Percentiles rank a stretch among this genome's conserved stretches.
Conservation (phyloP, 2,888 invertebrate species). For the Polia nebulosa region DNA sequence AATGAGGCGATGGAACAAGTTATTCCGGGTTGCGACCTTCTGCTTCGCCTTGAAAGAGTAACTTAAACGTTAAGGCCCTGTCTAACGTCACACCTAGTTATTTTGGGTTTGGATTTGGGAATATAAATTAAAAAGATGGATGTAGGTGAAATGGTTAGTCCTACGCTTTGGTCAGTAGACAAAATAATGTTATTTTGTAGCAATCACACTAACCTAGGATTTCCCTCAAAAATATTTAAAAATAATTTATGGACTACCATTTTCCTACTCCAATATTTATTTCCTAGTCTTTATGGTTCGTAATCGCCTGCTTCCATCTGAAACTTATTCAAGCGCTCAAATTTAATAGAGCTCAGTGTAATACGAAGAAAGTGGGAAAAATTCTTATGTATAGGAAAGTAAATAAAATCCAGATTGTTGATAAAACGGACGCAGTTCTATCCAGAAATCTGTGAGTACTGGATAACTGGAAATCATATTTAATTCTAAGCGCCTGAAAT, state of each 20-base stretch:
- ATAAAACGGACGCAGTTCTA: slow-evolving; percentile 1
- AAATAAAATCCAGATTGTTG: slow-evolving; percentile 25
- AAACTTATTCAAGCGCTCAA: slow-evolving; percentile 55
- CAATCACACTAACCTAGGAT: slow-evolving; percentile 2
- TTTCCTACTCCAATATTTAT: slow-evolving; percentile 27
- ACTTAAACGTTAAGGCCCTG: too few relatives aligned
- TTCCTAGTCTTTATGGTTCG: not conserved
- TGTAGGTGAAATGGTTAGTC: not conserved
- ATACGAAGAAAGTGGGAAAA: slow-evolving; percentile 40
- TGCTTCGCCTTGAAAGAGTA: too few relatives aligned
- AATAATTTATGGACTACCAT: slow-evolving; percentile 15
- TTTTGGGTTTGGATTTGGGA: too few relatives aligned
- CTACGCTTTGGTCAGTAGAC: not conserved
- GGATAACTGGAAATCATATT: not conserved
- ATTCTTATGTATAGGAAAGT: slow-evolving; percentile 24
- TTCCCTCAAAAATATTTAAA: slow-evolving; percentile 5
- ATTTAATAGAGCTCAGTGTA: slow-evolving; percentile 55
- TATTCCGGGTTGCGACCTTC: too few relatives aligned
- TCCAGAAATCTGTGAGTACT: not conserved
- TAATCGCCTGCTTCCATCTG: slow-evolving; percentile 8
- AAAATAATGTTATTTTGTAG: not conserved
- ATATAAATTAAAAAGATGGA: too few relatives aligned
- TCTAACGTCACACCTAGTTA: too few relatives aligned
- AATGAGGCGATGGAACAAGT: too few relatives aligned
- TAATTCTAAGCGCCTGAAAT: slow-evolving; percentile 20